Evolutionary conservation across 1,140 invertebrate genomes (phyloP), one percentile per base, ranked within the genome.

Genomic region (Bilobella aurantiaca): DNA sequence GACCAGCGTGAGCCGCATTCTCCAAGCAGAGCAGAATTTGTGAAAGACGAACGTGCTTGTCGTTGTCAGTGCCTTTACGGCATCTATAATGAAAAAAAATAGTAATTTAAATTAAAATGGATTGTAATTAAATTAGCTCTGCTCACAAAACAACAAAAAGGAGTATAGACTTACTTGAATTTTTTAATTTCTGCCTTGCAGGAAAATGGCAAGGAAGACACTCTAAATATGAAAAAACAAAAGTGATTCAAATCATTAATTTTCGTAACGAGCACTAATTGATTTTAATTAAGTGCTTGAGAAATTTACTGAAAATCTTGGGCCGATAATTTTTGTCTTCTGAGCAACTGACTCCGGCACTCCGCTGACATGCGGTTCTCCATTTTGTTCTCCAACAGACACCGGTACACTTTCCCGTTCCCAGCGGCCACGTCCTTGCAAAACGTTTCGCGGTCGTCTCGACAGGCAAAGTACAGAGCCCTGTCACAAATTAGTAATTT

Each of bases 11-110:
- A 31, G 86, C 81, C 5, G 87, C 86, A 68, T 87, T 87, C 79
- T 98, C 95, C 61, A 99, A 80, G 78, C 95, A 99, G 0, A 97
- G 77, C 37, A 99, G 81, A 69, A 98, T 91, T 77, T 92, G 88
- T 18, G 93, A 91, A 31, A 97, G 79, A 65, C 89, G 82, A 21
- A 93, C 85, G 73, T 88, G 87, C 77, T 88, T 89, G 71, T 93
- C 88, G 63, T 89, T 86, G 0, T 86, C 85, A 78, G 85, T 85
- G 28, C 87, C 79, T 77, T 88, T 87, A 73, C 75, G 67, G 46
- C 81, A 82, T 30, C 68, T 69, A n/a, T 1, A 46, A 27, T 8
- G 2, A 31, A 34, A 65, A 14, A 21, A 14, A n/a, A n/a, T n/a
- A n/a, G n/a, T n/a, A n/a, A n/a, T n/a, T n/a, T n/a, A n/a, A n/a